Conservation (phyloP, 2,888 invertebrate species). For the Hemaris fuciformis region DNA sequence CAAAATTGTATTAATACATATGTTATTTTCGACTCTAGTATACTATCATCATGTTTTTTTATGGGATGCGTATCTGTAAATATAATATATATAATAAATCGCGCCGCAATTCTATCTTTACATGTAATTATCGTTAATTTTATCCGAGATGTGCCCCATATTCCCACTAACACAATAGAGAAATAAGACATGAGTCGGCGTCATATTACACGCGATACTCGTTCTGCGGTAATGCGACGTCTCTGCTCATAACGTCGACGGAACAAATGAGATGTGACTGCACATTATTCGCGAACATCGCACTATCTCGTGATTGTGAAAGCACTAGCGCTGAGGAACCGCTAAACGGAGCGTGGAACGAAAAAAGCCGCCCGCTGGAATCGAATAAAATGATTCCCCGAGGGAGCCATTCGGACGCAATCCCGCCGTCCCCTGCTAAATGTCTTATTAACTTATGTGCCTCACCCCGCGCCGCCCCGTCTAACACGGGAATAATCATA, state of each 20-base stretch:
- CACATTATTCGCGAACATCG: conserved; percentile 34
- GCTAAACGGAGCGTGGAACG: conserved; percentile 79
- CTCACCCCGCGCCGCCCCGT: conserved; percentile 46
- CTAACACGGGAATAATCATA: conserved; percentile 80
- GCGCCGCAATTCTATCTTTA: not conserved
- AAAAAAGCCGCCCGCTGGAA: conserved; percentile 82
- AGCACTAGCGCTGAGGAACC: conserved; percentile 57
- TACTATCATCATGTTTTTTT: no score
- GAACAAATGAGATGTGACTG: conserved; percentile 57
- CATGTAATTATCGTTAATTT: not conserved
- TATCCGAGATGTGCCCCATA: conserved; percentile 34
- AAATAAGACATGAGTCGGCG: conserved; percentile 39
- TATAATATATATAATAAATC: no score
- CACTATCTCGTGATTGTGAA: conserved; percentile 62
- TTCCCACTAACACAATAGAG: conserved; percentile 44
- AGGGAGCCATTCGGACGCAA: conserved; percentile 86
- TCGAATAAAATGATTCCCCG: conserved; percentile 88
- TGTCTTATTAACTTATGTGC: conserved; percentile 81
- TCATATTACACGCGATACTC: conserved; percentile 35
- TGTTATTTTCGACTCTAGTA: no score
- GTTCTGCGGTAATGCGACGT: conserved; percentile 53
- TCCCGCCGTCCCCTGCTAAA: conserved; percentile 81
- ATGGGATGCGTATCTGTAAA: no score
- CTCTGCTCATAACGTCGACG: conserved; percentile 53
- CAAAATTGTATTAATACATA: no score